Evolutionary conservation across 2,888 invertebrate genomes (phyloP).

Genomic region (Agriopis leucophaearia): DNA sequence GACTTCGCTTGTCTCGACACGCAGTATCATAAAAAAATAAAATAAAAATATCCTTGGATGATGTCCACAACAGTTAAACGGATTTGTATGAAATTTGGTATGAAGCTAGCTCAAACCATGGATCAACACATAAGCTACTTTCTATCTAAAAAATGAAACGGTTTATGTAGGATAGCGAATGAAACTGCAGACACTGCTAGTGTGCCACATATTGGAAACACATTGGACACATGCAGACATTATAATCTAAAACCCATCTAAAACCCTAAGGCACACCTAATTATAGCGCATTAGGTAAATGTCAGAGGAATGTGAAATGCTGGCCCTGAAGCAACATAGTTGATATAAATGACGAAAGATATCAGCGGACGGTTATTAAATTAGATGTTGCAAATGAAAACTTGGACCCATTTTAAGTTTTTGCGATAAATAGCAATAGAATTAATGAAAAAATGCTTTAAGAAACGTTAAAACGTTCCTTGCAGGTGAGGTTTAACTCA

Average conservation of each 20-base stretch:
- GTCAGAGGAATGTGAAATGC: slow-evolving; percentile 7
- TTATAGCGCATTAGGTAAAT: slow-evolving; percentile 27
- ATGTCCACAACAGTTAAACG: too few relatives aligned
- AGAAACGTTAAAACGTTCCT: not conserved
- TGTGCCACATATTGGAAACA: not conserved
- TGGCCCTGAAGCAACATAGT: slow-evolving; percentile 20
- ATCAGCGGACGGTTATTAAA: slow-evolving; percentile 10
- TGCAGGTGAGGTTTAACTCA: not conserved
- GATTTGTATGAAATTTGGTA: too few relatives aligned
- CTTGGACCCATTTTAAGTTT: slow-evolving; percentile 3
- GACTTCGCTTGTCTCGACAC: too few relatives aligned
- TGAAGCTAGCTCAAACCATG: too few relatives aligned
- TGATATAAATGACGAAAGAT: slow-evolving; percentile 31
- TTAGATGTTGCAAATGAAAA: slow-evolving; percentile 19
- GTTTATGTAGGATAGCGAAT: too few relatives aligned
- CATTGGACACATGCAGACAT: slow-evolving; percentile 6
- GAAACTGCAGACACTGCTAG: not conserved
- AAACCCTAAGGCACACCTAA: slow-evolving; percentile 21
- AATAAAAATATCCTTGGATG: too few relatives aligned
- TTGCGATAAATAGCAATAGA: not conserved
- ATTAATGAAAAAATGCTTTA: not conserved
- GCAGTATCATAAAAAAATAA: too few relatives aligned
- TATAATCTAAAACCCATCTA: slow-evolving; percentile 12
- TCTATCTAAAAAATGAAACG: too few relatives aligned
- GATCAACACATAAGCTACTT: too few relatives aligned